Evolutionary conservation across 1,140 invertebrate species (phyloP).

Genomic region (Drosophila obscura): DNA sequence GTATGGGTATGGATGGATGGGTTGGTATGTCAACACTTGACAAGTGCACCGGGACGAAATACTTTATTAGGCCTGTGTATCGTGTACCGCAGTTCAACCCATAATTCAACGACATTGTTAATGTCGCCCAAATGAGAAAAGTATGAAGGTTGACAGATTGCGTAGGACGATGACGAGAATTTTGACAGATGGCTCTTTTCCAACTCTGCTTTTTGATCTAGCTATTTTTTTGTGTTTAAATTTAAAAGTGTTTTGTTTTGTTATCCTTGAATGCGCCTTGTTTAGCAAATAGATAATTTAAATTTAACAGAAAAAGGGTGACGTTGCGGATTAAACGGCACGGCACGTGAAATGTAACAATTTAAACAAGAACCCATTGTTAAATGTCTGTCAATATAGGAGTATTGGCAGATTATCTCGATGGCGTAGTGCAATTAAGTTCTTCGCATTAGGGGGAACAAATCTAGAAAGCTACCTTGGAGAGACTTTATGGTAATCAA

Average conservation of each 20-base stretch:
- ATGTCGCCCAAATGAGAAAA: constrained; percentile 31
- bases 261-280: constrained; percentile 68
- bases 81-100: constrained; percentile 48
- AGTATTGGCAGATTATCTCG: constrained; percentile 51
- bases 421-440: constrained; percentile 19
- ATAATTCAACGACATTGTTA: constrained; percentile 43
- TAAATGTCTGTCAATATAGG: constrained; percentile 57
- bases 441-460: constrained; percentile 9
- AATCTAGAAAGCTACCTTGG: constrained; percentile 22
- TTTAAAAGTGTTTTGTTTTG: constrained; percentile 80
- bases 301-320: constrained; percentile 57
- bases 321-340: constrained; percentile 39
- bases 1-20: not conserved
- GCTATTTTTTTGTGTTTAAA: constrained; percentile 66
- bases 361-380: constrained; percentile 43
- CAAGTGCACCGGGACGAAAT: constrained; percentile 69
- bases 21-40: constrained; percentile 75
- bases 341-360: constrained; percentile 26
- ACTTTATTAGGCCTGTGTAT: constrained; percentile 58
- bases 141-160: constrained; percentile 61
- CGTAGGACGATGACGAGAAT: constrained; percentile 65
- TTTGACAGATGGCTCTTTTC: constrained; percentile 81
- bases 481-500: constrained; percentile 46
- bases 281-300: constrained; percentile 77
- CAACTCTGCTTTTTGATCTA: constrained; percentile 78